A percentile compares a stretch with the other conserved stretches of the same genome.
Conservation (phyloP, 2,113 vertebrate genomes). For the Apistogramma diplotaenia region DNA sequence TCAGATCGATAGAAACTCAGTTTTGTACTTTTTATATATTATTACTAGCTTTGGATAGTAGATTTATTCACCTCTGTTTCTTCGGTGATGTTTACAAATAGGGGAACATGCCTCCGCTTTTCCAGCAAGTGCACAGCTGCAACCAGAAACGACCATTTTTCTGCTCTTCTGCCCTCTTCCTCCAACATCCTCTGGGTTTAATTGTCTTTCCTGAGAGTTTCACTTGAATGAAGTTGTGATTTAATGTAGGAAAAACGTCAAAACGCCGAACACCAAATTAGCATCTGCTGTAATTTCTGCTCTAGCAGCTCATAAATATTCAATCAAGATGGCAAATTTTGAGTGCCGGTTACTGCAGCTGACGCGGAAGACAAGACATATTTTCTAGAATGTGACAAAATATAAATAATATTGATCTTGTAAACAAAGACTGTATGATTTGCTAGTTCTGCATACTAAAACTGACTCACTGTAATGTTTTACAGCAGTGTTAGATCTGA, state of each 20-base stretch:
- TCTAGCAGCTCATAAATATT: neutral
- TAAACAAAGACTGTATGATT: neutral
- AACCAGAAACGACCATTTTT: neutral
- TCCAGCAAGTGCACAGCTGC: neutral
- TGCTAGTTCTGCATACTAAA: neutral
- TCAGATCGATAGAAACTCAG: neutral
- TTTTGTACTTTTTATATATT: neutral
- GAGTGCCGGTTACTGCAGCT: neutral
- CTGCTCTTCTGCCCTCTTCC: neutral
- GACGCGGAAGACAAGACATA: neutral
- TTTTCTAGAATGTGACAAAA: neutral
- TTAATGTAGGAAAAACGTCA: neutral
- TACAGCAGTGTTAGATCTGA: neutral
- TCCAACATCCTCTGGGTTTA: neutral
- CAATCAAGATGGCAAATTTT: neutral
- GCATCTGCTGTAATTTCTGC: neutral
- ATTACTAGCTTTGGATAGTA: neutral
- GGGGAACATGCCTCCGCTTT: neutral
- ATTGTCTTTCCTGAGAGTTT: neutral
- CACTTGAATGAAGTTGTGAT: neutral
- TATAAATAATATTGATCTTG: rapidly evolving
- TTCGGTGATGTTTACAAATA: neutral
- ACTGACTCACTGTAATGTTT: neutral
- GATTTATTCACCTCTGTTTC: neutral
- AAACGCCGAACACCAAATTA: neutral